Evolutionary conservation across 2,113 vertebrate species (phyloP).

Genomic region (Forbesichthys papilliferus): DNA sequence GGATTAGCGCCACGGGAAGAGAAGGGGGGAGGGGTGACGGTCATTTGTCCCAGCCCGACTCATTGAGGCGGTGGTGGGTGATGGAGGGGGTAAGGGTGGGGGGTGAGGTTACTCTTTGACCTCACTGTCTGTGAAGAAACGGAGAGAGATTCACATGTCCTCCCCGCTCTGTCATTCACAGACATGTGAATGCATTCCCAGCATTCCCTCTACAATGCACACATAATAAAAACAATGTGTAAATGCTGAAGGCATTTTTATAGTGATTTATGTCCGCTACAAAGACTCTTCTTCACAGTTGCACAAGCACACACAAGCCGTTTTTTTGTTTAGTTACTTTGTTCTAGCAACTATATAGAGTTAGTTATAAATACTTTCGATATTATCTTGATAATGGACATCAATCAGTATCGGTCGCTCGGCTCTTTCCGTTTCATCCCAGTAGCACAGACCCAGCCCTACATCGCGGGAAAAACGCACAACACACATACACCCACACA

Average conservation of each 20-base stretch:
- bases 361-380: too few species aligned
- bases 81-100: conserved; percentile 1
- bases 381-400: neutral
- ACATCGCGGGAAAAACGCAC: conserved; percentile 1
- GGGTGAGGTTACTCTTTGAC: conserved; percentile 30
- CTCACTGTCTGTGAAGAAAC: conserved; percentile 2
- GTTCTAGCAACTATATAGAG: too few species aligned
- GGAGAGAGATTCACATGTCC: conserved; percentile 7
- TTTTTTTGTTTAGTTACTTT: too few species aligned
- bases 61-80: conserved; percentile 7
- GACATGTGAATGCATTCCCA: too few species aligned
- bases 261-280: too few species aligned
- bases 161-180: neutral
- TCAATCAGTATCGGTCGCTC: conserved; percentile 1
- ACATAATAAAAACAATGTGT: too few species aligned
- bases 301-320: too few species aligned
- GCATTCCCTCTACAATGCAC: too few species aligned
- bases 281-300: too few species aligned
- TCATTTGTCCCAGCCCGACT: conserved; percentile 42
- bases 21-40: conserved; percentile 7
- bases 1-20: conserved; percentile 56
- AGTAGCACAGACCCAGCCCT: conserved; percentile 11
- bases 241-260: too few species aligned
- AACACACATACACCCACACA: conserved; percentile 33
- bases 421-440: conserved; percentile 7